Percentiles rank a stretch among this genome's conserved stretches.
Conservation (phyloP, 2,797 vertebrate species). For the Darevskia mixta region DNA sequence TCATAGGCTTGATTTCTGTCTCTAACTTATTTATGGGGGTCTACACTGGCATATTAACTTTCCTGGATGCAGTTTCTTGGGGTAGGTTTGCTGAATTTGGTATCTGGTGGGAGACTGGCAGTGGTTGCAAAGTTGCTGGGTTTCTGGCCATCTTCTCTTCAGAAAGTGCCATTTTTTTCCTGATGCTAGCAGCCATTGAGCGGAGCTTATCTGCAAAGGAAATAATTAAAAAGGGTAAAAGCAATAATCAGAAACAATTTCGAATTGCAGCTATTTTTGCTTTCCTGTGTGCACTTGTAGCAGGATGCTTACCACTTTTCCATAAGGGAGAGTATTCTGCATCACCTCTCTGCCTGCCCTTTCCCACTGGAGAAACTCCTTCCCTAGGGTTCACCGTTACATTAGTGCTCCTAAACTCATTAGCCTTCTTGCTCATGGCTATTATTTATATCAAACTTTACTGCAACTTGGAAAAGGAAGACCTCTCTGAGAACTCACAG, state of each 20-base stretch:
- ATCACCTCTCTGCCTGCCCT: slow-evolving; percentile 95
- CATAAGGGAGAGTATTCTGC: slow-evolving; percentile 82
- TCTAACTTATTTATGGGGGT: slow-evolving; percentile 94
- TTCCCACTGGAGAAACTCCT: slow-evolving; percentile 89
- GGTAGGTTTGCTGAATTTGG: slow-evolving; percentile 94
- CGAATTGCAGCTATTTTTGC: slow-evolving; percentile 82
- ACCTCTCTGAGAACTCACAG: slow-evolving; percentile 90
- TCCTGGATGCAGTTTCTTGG: slow-evolving; percentile 92
- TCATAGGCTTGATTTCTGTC: slow-evolving; percentile 91
- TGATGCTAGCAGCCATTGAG: slow-evolving; percentile 91
- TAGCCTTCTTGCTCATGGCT: slow-evolving; percentile 93
- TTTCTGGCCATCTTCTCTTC: slow-evolving; percentile 94
- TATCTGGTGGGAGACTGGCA: slow-evolving; percentile 96
- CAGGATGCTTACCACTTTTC: slow-evolving; percentile 88
- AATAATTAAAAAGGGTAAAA: slow-evolving; percentile 88
- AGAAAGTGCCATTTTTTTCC: slow-evolving; percentile 91
- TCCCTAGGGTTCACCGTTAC: slow-evolving; percentile 91
- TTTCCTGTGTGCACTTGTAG: slow-evolving; percentile 83
- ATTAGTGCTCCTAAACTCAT: slow-evolving; percentile 92
- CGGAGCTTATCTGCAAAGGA: slow-evolving; percentile 88
- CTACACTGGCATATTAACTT: slow-evolving; percentile 90
- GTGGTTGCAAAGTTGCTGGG: slow-evolving; percentile 89
- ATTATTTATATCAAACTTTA: slow-evolving; percentile 94
- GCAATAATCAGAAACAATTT: slow-evolving; percentile 81
- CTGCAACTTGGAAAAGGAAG: slow-evolving; percentile 91